Conservation (phyloP, 2,797 vertebrate species). For the Poeciliopsis gracilis region DNA sequence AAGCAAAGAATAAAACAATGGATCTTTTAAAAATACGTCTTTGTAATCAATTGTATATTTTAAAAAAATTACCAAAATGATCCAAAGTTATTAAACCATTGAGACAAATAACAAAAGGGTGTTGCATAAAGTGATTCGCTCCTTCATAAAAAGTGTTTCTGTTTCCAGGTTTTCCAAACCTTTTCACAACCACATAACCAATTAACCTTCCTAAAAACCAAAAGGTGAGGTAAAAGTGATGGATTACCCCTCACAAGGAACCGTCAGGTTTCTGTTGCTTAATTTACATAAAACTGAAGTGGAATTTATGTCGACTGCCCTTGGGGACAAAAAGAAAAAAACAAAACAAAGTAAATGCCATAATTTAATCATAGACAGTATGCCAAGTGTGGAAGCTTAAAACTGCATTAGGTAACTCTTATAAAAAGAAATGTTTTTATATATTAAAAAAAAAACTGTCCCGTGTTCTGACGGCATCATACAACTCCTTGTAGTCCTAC, state of each 20-base stretch:
- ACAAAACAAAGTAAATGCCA: constrained; percentile 20
- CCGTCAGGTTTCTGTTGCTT: constrained; percentile 32
- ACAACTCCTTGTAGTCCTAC: too few relatives aligned
- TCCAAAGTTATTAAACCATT: not conserved
- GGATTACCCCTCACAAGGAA: constrained; percentile 35
- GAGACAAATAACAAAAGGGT: not conserved
- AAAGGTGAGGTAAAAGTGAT: constrained; percentile 50
- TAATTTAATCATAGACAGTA: constrained; percentile 20
- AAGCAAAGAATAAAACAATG: not conserved
- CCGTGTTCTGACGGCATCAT: too few relatives aligned
- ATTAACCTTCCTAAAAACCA: constrained; percentile 51
- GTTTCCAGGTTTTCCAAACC: not conserved
- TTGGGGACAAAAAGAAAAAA: constrained; percentile 38
- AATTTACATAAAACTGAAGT: constrained; percentile 28
- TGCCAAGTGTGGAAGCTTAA: not conserved
- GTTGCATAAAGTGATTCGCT: not conserved
- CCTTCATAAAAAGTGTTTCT: not conserved
- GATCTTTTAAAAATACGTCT: not conserved
- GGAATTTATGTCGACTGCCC: constrained; percentile 38
- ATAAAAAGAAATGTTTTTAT: too few relatives aligned
- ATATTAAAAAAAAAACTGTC: too few relatives aligned
- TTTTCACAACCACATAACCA: constrained; percentile 11
- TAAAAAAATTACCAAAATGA: not conserved
- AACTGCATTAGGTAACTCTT: not conserved
- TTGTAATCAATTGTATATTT: not conserved